phyloP scores from a whole-genome alignment of 2,113 vertebrate genomes.

The Apteryx owenii region DNA sequence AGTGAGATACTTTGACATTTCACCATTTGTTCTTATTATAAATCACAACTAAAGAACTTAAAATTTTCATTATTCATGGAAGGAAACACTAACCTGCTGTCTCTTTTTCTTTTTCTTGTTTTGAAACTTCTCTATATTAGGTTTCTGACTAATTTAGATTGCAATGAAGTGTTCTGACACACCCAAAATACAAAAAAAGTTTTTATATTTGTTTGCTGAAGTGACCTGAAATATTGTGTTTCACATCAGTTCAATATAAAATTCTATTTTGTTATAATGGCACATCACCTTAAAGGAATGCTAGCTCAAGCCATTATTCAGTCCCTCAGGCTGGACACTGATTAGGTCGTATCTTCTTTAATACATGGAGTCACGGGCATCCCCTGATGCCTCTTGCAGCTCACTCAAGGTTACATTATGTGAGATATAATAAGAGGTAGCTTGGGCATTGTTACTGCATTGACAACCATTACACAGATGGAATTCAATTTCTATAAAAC shows the following conservation, averaged over 20 bases:
- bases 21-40: not conserved
- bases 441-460: not conserved
- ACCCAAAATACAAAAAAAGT: not conserved
- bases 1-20: not conserved
- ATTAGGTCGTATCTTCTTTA: not conserved
- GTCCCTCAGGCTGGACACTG: not conserved
- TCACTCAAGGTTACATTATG: not conserved
- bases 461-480: not conserved
- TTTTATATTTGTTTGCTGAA: not conserved
- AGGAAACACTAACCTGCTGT: not conserved
- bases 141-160: not conserved
- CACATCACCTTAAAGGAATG: not conserved
- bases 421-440: not conserved
- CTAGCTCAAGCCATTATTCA: not conserved
- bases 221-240: not conserved
- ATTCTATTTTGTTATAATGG: not conserved
- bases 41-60: not conserved
- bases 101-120: not conserved
- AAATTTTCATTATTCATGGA: not conserved
- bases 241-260: not conserved
- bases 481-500: slow-evolving; percentile 3
- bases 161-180: not conserved
- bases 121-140: not conserved
- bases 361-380: not conserved
- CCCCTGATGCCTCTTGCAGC: not conserved